Conservation (phyloP, 2,797 vertebrate genomes). For the Iguana delicatissima region DNA sequence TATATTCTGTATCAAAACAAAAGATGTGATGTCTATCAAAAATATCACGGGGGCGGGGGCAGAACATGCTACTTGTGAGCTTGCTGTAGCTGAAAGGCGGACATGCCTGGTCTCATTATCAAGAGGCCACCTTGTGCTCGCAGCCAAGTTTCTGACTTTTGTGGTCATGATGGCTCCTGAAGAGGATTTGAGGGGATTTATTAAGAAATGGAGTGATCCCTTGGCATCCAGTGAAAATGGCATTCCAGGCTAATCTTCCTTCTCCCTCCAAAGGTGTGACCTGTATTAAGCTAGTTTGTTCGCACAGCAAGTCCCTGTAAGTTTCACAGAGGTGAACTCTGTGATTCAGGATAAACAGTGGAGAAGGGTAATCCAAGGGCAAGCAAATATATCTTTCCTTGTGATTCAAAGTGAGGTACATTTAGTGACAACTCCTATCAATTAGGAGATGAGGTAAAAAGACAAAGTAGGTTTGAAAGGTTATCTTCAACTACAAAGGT, state of each 20-base stretch:
- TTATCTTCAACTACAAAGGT: neutral
- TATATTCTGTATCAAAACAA: neutral
- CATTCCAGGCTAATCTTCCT: constrained; percentile 6
- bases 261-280: constrained; percentile 22
- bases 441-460: neutral
- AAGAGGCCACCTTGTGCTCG: constrained; percentile 10
- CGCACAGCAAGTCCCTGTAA: constrained; percentile 6
- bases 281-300: constrained; percentile 25
- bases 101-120: neutral
- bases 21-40: neutral
- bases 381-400: neutral
- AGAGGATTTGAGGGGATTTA: constrained; percentile 25
- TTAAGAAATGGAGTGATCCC: constrained; percentile 8
- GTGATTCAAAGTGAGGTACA: neutral
- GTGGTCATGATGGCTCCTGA: neutral
- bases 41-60: neutral
- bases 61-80: neutral
- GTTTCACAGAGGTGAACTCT: constrained; percentile 1
- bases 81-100: neutral
- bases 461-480: neutral
- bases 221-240: neutral
- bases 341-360: neutral
- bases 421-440: neutral
- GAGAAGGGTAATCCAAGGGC: neutral
- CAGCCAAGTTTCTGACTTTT: constrained; percentile 2